Evolutionary conservation across 1,140 invertebrate species (phyloP).

Genomic region (Phortica variegata): DNA sequence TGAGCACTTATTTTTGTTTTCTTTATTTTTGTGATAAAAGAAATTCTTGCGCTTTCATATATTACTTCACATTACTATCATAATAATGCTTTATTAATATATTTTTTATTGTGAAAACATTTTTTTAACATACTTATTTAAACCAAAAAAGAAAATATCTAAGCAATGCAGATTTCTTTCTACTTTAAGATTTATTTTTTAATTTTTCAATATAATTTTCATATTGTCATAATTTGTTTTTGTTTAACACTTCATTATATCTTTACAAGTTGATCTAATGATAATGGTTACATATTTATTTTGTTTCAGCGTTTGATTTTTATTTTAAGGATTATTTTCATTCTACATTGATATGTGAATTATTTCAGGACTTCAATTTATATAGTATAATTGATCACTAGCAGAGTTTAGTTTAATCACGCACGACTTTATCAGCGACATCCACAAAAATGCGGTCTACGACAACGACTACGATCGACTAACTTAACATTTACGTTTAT

Average conservation of each 20-base stretch:
- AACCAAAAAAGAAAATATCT: not conserved
- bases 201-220: not conserved
- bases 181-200: not conserved
- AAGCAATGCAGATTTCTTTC: not conserved
- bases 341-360: not conserved
- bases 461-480: slow-evolving; percentile 12
- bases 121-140: not conserved
- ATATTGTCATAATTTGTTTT: not conserved
- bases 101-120: not conserved
- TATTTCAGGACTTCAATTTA: not conserved
- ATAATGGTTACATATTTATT: not conserved
- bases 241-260: not conserved
- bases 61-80: not conserved
- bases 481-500: not conserved
- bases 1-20: not conserved
- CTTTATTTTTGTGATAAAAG: too few relatives aligned
- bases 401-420: too few relatives aligned
- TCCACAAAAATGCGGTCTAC: too few relatives aligned
- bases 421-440: too few relatives aligned
- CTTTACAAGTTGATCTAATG: not conserved
- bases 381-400: slow-evolving; percentile 8
- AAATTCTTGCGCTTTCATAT: slow-evolving; percentile 18
- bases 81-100: not conserved
- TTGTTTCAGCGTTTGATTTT: not conserved
- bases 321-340: not conserved